Conservation (phyloP, 2,797 vertebrate species). For the Oceanodroma leucorhoa region DNA sequence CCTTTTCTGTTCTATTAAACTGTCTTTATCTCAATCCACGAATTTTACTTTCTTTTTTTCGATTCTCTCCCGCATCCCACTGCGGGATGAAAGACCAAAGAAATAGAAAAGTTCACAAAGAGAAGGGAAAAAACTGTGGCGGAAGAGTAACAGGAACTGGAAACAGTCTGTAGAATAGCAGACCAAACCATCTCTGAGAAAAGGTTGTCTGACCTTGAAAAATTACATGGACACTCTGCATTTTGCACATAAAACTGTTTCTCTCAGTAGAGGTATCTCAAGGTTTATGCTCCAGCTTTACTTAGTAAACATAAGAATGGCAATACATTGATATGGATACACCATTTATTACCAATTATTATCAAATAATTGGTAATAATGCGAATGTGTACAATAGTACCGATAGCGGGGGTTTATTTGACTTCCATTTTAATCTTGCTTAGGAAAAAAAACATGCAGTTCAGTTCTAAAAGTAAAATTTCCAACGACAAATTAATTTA, state of each 20-base stretch:
- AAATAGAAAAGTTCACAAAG: not conserved
- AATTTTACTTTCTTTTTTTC: no score
- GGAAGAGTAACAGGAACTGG: not conserved
- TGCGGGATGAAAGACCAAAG: no score
- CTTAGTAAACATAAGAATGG: not conserved
- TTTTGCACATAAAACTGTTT: not conserved
- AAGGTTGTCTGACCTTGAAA: not conserved
- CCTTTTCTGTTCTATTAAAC: no score
- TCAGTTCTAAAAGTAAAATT: not conserved
- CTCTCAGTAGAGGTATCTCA: not conserved
- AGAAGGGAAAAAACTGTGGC: not conserved
- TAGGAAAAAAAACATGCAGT: not conserved
- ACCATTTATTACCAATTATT: not conserved
- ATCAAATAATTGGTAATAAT: not conserved
- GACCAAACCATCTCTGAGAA: not conserved
- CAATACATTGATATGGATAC: not conserved
- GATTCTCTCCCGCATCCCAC: no score
- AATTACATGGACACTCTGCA: not conserved
- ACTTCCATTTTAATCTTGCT: not conserved
- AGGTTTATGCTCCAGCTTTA: not conserved
- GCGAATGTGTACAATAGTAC: not conserved
- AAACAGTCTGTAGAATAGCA: not conserved
- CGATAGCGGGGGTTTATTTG: not conserved
- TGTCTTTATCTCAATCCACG: no score
- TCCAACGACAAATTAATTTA: not conserved